Percentiles rank a stretch among this genome's conserved stretches.
phyloP scores from a whole-genome alignment of 2,888 invertebrate species.

The Imbricaverruca yamaguchii region DNA sequence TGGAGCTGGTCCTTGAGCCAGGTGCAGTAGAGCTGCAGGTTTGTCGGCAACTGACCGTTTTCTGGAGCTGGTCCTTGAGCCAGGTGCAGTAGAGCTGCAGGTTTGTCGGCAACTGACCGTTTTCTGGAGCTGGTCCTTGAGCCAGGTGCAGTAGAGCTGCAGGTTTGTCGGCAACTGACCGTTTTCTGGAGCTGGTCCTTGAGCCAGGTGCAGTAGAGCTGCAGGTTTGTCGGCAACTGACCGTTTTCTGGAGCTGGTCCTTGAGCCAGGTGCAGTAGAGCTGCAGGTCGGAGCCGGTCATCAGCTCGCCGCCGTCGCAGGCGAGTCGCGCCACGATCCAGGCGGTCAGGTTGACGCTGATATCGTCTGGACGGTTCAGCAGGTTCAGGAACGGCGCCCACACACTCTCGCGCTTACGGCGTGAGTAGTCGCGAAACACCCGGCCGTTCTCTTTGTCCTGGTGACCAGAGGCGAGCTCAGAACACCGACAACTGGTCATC shows the following conservation, averaged over 20 bases:
- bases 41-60: no score
- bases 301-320: slow-evolving; percentile 88
- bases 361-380: slow-evolving; percentile 89
- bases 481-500: no score
- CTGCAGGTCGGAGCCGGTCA: slow-evolving; percentile 92
- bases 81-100: no score
- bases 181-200: no score
- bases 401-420: slow-evolving; percentile 71
- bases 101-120: no score
- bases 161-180: no score
- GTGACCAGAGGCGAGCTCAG: slow-evolving; percentile 45
- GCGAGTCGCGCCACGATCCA: slow-evolving; percentile 96
- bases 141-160: no score
- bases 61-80: no score
- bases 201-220: no score
- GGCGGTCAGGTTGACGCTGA: slow-evolving; percentile 96
- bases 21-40: no score
- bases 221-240: slow-evolving; percentile 48
- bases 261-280: slow-evolving; percentile 97
- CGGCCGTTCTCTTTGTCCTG: slow-evolving; percentile 92
- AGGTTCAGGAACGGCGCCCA: slow-evolving; percentile 94
- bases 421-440: slow-evolving; percentile 84
- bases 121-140: no score
- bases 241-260: slow-evolving; percentile 84
- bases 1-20: no score